Percentiles rank a stretch among this genome's conserved stretches.
These are phyloP conservation scores for Diglossa cyanea DNA, from an alignment of 2,797 vertebrate species.

Conservation along the genomic window DNA sequence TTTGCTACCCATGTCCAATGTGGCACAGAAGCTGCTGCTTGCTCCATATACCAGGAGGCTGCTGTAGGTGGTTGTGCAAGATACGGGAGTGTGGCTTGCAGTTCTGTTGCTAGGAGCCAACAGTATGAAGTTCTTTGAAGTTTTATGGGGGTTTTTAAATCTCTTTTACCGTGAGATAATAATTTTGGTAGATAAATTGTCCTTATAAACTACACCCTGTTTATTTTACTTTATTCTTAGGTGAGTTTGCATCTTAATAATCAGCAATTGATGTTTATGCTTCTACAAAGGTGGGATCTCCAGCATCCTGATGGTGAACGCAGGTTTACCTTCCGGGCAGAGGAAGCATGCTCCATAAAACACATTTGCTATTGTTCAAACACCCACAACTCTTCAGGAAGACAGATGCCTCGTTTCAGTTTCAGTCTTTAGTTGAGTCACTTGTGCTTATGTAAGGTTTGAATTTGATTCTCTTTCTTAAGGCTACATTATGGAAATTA, in stretches of 20 bases:
- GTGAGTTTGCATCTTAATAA: not conserved
- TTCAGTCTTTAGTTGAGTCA: conserved; percentile 57
- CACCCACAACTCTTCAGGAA: conserved; percentile 37
- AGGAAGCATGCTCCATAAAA: not conserved
- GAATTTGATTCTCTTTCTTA: conserved; percentile 20
- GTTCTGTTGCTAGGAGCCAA: conserved; percentile 33
- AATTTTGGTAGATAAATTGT: not conserved
- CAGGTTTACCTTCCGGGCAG: conserved; percentile 17
- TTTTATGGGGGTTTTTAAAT: not conserved
- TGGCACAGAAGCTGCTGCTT: not conserved
- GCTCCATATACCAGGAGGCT: not conserved
- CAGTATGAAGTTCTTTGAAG: not conserved
- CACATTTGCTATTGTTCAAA: conserved; percentile 24
- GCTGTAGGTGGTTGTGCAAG: conserved; percentile 15
- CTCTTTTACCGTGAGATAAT: not conserved
- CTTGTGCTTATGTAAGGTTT: conserved; percentile 44
- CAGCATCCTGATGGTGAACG: not conserved
- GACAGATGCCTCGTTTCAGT: conserved; percentile 48
- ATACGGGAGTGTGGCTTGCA: not conserved
- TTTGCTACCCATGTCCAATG: not conserved
- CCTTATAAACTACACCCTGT: not conserved
- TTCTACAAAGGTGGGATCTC: not conserved
- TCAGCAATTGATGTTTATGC: not conserved
- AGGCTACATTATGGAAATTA: conserved; percentile 42
- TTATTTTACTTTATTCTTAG: conserved; percentile 8